Conservation (phyloP, 1,140 invertebrate genomes). For the Dryas iulia region DNA sequence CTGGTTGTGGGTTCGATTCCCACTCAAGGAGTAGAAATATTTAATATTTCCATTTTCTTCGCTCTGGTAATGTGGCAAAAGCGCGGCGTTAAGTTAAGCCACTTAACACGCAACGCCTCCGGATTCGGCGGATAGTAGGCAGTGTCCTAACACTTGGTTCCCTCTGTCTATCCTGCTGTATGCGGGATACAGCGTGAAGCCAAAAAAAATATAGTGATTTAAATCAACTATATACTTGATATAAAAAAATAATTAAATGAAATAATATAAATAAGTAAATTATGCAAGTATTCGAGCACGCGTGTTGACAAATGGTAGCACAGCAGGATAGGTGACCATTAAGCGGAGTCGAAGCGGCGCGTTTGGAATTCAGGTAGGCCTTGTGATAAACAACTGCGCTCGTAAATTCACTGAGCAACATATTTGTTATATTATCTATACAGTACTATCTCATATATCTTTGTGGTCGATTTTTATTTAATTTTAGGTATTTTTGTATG, state of each 20-base stretch:
- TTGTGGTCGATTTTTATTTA: too few species aligned
- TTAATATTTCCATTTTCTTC: too few species aligned
- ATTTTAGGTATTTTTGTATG: too few species aligned
- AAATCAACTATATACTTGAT: not conserved
- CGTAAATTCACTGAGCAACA: not conserved
- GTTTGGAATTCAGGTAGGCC: slow-evolving; percentile 61
- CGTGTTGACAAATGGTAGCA: slow-evolving; percentile 58
- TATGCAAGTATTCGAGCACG: slow-evolving; percentile 14
- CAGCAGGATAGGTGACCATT: slow-evolving; percentile 59
- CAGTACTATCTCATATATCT: not conserved
- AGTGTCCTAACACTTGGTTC: too few species aligned
- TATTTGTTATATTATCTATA: not conserved
- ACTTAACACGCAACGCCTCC: too few species aligned
- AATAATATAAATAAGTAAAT: slow-evolving; percentile 11
- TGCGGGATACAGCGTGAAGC: too few species aligned
- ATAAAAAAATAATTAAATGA: not conserved
- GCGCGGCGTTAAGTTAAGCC: too few species aligned
- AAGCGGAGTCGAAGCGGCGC: slow-evolving; percentile 36
- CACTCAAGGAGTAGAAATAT: too few species aligned
- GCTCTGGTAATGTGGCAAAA: too few species aligned
- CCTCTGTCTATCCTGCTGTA: too few species aligned
- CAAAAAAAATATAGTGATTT: not conserved
- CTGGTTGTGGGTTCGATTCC: too few species aligned
- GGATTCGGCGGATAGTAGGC: too few species aligned
- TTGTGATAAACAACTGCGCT: slow-evolving; percentile 15